Conservation (phyloP, 2,888 invertebrate species). For the Trisateles emortualis region DNA sequence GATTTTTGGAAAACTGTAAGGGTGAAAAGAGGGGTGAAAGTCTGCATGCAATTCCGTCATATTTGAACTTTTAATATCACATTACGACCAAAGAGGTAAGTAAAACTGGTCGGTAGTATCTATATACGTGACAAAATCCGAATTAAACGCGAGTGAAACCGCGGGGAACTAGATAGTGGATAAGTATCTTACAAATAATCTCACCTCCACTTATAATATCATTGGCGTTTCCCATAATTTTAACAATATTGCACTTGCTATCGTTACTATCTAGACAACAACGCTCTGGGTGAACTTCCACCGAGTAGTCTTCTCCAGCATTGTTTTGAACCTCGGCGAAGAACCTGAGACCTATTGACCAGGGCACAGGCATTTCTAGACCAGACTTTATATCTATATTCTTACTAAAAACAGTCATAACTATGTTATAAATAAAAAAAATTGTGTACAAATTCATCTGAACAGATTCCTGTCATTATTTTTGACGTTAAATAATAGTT, state of each 20-base stretch:
- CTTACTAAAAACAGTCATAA: slow-evolving; percentile 36
- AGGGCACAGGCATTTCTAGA: slow-evolving; percentile 45
- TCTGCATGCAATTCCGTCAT: too few species aligned
- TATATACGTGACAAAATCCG: too few species aligned
- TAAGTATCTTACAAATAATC: not conserved
- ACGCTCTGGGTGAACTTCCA: slow-evolving; percentile 63
- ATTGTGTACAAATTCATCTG: slow-evolving; percentile 70
- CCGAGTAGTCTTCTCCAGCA: slow-evolving; percentile 55
- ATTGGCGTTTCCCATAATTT: slow-evolving; percentile 60
- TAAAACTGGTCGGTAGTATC: too few species aligned
- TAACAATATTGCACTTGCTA: slow-evolving; percentile 62
- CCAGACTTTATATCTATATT: slow-evolving; percentile 55
- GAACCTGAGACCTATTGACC: slow-evolving; percentile 63
- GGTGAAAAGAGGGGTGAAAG: too few species aligned
- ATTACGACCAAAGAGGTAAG: too few species aligned
- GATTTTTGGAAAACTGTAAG: too few species aligned
- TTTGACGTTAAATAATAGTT: slow-evolving; percentile 24
- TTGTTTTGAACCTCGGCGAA: slow-evolving; percentile 64
- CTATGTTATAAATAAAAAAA: slow-evolving; percentile 63
- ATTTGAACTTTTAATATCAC: too few species aligned
- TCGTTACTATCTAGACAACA: slow-evolving; percentile 64
- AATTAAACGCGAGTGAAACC: too few species aligned
- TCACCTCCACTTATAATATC: slow-evolving; percentile 62
- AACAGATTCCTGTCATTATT: slow-evolving; percentile 42
- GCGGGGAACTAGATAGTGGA: not conserved